Evolutionary conservation across 2,888 invertebrate species (phyloP).

Genomic region (Andricus quercusramuli): DNA sequence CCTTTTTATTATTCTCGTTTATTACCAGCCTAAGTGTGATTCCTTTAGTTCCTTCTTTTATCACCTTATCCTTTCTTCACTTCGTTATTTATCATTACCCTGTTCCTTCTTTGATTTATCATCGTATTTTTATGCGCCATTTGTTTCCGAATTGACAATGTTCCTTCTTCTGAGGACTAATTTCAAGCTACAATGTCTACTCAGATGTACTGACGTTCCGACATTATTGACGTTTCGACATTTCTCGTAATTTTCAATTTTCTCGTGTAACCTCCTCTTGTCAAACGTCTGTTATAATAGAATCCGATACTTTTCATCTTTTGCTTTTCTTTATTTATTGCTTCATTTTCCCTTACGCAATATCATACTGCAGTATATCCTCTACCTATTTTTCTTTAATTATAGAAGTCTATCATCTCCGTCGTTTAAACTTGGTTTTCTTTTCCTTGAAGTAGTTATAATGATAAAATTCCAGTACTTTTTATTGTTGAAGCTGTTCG

Average conservation of each 20-base stretch:
- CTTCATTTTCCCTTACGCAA: neutral
- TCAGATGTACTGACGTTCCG: neutral
- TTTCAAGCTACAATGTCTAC: conserved; percentile 9
- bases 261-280: neutral
- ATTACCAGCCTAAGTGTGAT: conserved; percentile 6
- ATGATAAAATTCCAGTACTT: neutral
- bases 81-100: neutral
- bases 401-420: neutral
- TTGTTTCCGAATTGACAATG: neutral
- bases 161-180: neutral
- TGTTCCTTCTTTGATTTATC: conserved; percentile 3
- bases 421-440: neutral
- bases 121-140: neutral
- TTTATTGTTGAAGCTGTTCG: neutral
- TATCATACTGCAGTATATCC: neutral
- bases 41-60: conserved; percentile 23
- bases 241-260: conserved; percentile 24
- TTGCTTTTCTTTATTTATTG: neutral
- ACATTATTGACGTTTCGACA: conserved; percentile 24
- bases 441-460: neutral
- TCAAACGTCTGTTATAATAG: conserved; percentile 20
- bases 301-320: neutral
- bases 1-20: conserved; percentile 24
- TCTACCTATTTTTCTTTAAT: conserved; percentile 4
- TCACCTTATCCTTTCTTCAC: conserved; percentile 22